A percentile compares a stretch with the other conserved stretches of the same genome.
phyloP scores from a whole-genome alignment of 2,113 vertebrate genomes.

The Myiagra hebetior region DNA sequence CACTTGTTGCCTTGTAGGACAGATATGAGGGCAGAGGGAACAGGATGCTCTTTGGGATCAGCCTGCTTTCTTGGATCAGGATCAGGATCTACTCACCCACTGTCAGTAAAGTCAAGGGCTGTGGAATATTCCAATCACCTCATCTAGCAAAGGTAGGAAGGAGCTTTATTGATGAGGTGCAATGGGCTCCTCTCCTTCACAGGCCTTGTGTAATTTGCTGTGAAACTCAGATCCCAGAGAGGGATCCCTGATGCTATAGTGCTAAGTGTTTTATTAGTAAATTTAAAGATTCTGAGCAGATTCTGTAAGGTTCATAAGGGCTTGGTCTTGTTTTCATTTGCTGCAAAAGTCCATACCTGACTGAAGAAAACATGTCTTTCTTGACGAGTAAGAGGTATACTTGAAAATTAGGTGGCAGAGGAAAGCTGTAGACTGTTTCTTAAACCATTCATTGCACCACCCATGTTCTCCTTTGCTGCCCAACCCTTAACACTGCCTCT shows the following conservation, averaged over 20 bases:
- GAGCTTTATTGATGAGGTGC: not conserved
- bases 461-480: not conserved
- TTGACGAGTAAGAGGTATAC: not conserved
- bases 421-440: not conserved
- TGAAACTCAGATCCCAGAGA: not conserved
- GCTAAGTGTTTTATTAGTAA: not conserved
- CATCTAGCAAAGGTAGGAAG: not conserved
- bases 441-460: not conserved
- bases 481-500: not conserved
- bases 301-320: not conserved
- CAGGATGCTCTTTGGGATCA: not conserved
- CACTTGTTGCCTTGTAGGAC: not conserved
- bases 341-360: not conserved
- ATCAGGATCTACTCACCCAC: not conserved
- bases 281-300: not conserved
- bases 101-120: not conserved
- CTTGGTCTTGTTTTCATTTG: not conserved
- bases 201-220: not conserved
- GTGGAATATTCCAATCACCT: not conserved
- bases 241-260: not conserved
- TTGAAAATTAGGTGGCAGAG: not conserved
- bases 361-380: not conserved
- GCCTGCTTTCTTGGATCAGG: not conserved
- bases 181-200: not conserved
- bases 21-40: not conserved